Base-by-base conservation (phyloP, 2,113 vertebrate species). In the Periophthalmus modestus region DNA sequence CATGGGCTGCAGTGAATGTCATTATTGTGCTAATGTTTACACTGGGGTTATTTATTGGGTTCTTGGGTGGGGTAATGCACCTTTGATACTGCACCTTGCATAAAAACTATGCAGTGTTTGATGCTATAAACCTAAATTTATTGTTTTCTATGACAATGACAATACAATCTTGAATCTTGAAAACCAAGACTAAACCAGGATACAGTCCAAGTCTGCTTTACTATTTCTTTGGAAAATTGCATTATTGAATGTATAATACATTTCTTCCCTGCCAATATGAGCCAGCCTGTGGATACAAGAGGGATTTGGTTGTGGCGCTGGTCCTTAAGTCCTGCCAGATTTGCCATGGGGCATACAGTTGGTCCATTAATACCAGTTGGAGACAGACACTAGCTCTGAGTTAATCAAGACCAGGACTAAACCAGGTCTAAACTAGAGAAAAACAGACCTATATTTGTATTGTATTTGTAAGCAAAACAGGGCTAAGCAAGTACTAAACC, bases 241-340 rank as follows among this genome's bases (percentile, higher is more conserved):
- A 43, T 55, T 2, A 21, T n/a, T 21, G 5, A 21, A 21, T n/a
- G n/a, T 55, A 55, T 55, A 55, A 55, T n/a, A n/a, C n/a, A n/a
- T 10, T 55, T 55, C 2, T 55, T 11, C 52, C n/a, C 7, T 55
- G 52, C 52, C 57, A 59, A 15, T 28, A 14, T 24, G 15, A 59
- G 5, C 57, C 57, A 28, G 57, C 57, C 57, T 59, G 57, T 14
- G 76, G 86, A 84, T 72, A 77, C 74, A 69, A 67, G 52, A 52
- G 68, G 85, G 77, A 73, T 81, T 80, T 74, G 24, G 78, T 81
- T 62, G 63, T 72, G 71, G 70, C 48, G 70, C 69, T 78, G 79
- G 72, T 79, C 74, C 73, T 63, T 28, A 15, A 24, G 12, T 24
- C 12, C 13, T 59, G 57, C 57, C 57, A 59, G 57, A 59, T 59